Base-by-base conservation (phyloP, 2,888 invertebrate species). In the Stegana nigrithorax region DNA sequence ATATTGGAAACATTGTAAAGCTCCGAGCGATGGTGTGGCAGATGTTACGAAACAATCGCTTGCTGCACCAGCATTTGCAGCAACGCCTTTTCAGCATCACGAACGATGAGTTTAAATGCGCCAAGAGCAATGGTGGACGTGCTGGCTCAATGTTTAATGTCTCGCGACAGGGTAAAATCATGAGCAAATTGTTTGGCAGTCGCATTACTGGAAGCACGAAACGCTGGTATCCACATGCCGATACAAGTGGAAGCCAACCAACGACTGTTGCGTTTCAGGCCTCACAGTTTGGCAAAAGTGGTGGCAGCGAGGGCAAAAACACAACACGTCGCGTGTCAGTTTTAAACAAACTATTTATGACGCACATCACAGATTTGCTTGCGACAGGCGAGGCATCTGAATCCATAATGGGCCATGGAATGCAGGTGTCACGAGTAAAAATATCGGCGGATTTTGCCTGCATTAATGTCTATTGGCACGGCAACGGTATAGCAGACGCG, bases 291-390 rank as follows among this genome's bases (percentile, higher is more conserved):
- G 72, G 73, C 2, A 73, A 69, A n/a, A 59, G 26, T 45, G 57
- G n/a, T n/a, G 39, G 45, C 8, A 51, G 50, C 1, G 69, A 69
- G 2, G 87, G 87, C 10, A 88, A 89, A 51, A 86, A 87, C 10
- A 88, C 88, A 8, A 83, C 86, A 0, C 88, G 91, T 42, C 87
- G 94, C 72, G 86, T 89, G 21, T 86, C 88, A 1, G 90, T 93
- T 67, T 84, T 95, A 1, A 94, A 94, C 81, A 93, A 93, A 84
- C 79, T 94, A 55, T 94, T 94, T 74, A 94, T 94, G 93, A 89
- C 90, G 72, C 87, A 92, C 64, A 90, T 95, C 7, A 92, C 93
- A 0, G 94, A 93, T 81, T 84, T 93, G 29, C 89, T 95, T 89
- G 89, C 92, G 1, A 91, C 91, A 0, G 92, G 93, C 1, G 89